Conservation (phyloP, 2,113 vertebrate species). For the Limnothrissa miodon region DNA sequence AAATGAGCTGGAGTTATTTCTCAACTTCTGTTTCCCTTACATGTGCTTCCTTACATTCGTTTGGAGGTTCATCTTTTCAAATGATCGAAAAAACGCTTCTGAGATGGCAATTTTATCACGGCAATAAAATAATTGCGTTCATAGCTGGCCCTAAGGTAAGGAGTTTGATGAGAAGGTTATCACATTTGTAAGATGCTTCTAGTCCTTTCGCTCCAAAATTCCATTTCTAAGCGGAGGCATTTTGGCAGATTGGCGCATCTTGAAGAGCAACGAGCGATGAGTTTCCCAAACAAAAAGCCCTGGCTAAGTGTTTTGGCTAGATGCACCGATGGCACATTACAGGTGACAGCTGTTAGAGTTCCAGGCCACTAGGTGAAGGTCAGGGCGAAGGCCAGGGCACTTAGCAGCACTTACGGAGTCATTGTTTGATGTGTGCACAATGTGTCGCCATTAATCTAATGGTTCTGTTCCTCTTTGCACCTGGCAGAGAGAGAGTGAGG, state of each 20-base stretch:
- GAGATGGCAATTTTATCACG: background rate
- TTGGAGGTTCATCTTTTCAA: no score
- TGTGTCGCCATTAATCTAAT: background rate
- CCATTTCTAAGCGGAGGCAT: background rate
- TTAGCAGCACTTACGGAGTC: background rate
- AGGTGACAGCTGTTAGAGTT: background rate
- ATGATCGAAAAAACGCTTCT: no score
- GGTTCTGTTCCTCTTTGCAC: background rate
- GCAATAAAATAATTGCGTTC: background rate
- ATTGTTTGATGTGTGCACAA: slow-evolving; percentile 1
- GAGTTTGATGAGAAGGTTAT: background rate
- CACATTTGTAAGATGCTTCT: background rate
- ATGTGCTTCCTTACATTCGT: no score
- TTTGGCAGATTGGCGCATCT: background rate
- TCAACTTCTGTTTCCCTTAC: no score
- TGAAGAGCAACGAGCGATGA: background rate
- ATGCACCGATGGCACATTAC: background rate
- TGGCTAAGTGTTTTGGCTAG: background rate
- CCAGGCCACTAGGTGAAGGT: background rate
- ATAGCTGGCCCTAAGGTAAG: background rate
- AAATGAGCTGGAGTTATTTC: no score
- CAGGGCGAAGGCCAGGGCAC: background rate
- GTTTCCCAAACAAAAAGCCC: background rate
- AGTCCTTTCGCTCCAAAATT: background rate
- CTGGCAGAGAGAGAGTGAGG: slow-evolving; percentile 5